These are phyloP conservation scores for Leptosomus discolor DNA, from an alignment of 2,113 vertebrate genomes.

Conservation along the genomic window DNA sequence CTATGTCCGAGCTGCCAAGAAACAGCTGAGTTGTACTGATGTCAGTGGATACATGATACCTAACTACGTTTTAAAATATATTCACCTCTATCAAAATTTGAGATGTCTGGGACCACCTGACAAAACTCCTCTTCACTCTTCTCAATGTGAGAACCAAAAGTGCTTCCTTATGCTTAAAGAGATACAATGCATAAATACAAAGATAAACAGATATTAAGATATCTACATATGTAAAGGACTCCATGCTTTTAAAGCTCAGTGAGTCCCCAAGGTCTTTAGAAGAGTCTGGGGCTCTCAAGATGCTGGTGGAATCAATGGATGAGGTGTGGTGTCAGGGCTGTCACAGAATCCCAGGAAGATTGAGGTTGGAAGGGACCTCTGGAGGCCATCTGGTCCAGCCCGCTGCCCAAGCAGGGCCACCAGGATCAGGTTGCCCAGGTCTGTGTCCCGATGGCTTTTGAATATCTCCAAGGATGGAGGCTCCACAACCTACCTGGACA, in stretches of 20 bases:
- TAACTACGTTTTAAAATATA: not conserved
- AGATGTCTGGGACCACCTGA: not conserved
- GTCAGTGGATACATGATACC: not conserved
- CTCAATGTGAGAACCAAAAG: not conserved
- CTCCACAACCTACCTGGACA: not conserved
- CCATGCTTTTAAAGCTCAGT: not conserved
- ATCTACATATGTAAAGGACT: not conserved
- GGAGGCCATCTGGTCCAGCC: not conserved
- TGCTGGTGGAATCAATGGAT: not conserved
- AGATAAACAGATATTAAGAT: not conserved
- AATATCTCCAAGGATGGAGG: not conserved
- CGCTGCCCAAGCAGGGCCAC: not conserved
- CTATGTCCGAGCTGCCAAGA: not conserved
- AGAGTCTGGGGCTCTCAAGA: not conserved
- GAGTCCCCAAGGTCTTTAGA: not conserved
- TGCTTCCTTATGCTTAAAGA: not conserved
- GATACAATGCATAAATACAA: not conserved
- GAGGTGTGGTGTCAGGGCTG: not conserved
- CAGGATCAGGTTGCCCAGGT: not conserved
- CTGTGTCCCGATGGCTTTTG: not conserved
- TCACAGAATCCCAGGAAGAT: not conserved
- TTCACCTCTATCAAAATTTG: not conserved
- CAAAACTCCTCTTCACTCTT: not conserved
- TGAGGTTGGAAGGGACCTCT: not conserved
- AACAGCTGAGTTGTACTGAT: not conserved